Evolutionary conservation across 2,797 vertebrate genomes (phyloP).

Genomic region (Oreortyx pictus): DNA sequence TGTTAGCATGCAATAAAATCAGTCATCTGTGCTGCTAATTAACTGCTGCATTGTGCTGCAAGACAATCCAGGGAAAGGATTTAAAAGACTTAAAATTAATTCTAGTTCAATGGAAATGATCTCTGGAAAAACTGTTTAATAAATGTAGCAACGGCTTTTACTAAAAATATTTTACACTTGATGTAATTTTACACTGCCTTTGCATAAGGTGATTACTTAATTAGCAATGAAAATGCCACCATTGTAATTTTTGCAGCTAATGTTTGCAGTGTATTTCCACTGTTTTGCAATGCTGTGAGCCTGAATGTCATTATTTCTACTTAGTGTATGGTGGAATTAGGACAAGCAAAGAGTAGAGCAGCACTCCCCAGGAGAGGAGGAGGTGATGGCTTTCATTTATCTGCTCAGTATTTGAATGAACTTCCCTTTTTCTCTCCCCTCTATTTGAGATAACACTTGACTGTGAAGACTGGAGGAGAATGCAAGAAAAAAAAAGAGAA

Average conservation of each 20-base stretch:
- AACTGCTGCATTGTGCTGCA: neutral
- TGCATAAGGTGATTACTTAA: neutral
- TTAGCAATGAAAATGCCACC: neutral
- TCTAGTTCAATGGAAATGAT: neutral
- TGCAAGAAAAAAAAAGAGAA: too few relatives aligned
- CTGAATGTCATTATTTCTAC: neutral
- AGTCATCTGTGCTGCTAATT: neutral
- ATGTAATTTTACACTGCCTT: neutral
- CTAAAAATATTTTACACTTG: neutral
- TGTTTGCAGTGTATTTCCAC: neutral
- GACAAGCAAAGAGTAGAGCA: neutral
- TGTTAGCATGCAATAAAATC: neutral
- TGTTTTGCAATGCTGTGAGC: neutral
- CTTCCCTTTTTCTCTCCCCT: neutral
- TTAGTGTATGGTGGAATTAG: neutral
- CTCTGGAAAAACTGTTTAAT: neutral
- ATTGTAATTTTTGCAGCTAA: neutral
- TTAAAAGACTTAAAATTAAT: neutral
- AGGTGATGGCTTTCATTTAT: neutral
- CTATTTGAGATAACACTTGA: neutral
- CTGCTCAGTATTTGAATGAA: neutral
- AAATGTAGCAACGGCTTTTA: neutral
- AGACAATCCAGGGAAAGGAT: neutral
- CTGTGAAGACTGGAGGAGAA: too few relatives aligned
- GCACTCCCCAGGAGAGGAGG: neutral